Evolutionary conservation across 2,888 invertebrate genomes (phyloP), one percentile per base, ranked within the genome.

Genomic region (Melitaea athalia): DNA sequence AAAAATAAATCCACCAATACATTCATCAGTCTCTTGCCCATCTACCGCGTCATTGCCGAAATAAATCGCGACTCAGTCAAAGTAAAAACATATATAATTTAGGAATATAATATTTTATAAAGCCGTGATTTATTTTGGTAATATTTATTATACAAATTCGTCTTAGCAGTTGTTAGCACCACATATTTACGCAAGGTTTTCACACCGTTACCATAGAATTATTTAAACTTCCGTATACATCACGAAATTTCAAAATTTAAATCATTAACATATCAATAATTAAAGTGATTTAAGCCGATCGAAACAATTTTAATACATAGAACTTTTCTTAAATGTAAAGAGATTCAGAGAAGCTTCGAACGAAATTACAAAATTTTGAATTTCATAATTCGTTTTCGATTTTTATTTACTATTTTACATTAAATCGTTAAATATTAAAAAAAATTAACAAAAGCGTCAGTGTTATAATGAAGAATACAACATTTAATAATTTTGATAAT

Each of bases 401-500:
- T 24, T 24, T 24, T 2, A 2, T 24, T 24, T 24, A 24, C 3
- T 24, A 24, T 24, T 24, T 24, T 24, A 24, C 24, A 24, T 24
- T 3, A 3, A 24, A 24, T 53, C 14, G 53, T 57, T 63, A 63
- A 69, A 52, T 67, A 68, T 49, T 59, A 49, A 43, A 31, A 60
- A 67, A 59, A 64, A 66, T 45, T 57, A 66, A 68, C 59, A 59
- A 52, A 62, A 62, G 63, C 67, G 17, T 61, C 49, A 47, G 68
- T 64, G 63, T 63, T 52, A 45, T 74, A 77, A 74, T 79, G 82
- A 88, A 88, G 80, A 88, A 89, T 86, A 90, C 88, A 87, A 88
- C 88, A 89, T 88, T 89, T 85, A 89, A 87, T 92, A 92, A 91
- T 92, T 92, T 92, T 82, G 89, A 92, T 92, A 92, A 92, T 92